These are phyloP conservation scores for Coptodon rendalli DNA, from an alignment of 2,113 vertebrate genomes.

Conservation along the genomic window DNA sequence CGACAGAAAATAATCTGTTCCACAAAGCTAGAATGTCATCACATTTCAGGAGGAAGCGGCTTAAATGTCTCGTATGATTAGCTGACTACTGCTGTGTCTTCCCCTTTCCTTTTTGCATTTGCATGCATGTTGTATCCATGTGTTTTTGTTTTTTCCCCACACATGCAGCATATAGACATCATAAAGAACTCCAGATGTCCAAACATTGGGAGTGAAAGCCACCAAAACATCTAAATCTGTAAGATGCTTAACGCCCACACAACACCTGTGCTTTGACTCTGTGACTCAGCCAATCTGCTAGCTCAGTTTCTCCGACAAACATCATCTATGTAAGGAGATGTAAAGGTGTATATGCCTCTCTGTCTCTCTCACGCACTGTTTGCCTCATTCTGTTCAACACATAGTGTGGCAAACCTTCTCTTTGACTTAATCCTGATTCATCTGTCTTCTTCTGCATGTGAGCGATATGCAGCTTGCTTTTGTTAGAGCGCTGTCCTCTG, in stretches of 20 bases:
- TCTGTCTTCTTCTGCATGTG: not conserved
- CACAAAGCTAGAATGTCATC: not conserved
- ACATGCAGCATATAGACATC: not conserved
- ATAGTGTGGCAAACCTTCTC: not conserved
- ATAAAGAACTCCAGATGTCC: constrained; percentile 13
- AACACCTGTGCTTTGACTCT: constrained; percentile 1
- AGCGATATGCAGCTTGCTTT: constrained; percentile 19
- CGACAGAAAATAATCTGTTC: not conserved
- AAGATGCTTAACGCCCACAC: constrained; percentile 12
- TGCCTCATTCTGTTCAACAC: not conserved
- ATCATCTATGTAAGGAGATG: not conserved
- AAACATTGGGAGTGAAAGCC: constrained; percentile 19
- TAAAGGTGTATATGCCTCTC: not conserved
- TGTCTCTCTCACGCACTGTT: not conserved
- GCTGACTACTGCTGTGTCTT: not conserved
- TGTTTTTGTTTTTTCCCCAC: not conserved
- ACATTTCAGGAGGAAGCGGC: not conserved
- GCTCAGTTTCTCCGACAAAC: not conserved
- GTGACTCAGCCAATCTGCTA: constrained; percentile 24
- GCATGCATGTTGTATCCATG: not conserved
- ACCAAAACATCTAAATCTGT: constrained; percentile 23
- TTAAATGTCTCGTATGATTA: not conserved
- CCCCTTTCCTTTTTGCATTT: not conserved
- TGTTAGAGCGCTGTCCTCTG: not conserved
- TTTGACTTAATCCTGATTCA: constrained; percentile 21